Conservation (phyloP, 2,113 vertebrate genomes). For the Tichodroma muraria region DNA sequence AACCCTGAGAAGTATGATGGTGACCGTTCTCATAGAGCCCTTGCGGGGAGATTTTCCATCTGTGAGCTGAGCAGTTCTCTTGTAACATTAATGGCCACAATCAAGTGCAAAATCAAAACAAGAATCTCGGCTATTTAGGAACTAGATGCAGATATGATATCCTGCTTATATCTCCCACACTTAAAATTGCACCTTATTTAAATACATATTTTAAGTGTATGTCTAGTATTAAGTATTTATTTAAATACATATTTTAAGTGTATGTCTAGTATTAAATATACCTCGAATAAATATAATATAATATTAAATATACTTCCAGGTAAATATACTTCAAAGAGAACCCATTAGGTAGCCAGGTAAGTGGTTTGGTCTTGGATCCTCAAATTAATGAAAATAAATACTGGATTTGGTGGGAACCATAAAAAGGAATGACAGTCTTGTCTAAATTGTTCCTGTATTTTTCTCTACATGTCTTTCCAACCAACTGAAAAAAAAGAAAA, state of each 20-base stretch:
- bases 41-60: neutral
- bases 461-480: neutral
- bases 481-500: neutral
- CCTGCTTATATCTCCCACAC: neutral
- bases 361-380: conserved; percentile 4
- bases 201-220: neutral
- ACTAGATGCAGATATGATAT: neutral
- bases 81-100: neutral
- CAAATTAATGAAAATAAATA: conserved; percentile 28
- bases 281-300: neutral
- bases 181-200: neutral
- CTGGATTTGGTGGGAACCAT: neutral
- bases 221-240: conserved; percentile 7
- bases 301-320: neutral
- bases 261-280: neutral
- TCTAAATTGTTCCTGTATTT: neutral
- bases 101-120: neutral
- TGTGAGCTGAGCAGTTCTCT: neutral
- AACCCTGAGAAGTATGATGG: neutral
- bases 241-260: too few relatives aligned
- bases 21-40: neutral
- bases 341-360: neutral
- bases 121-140: neutral
- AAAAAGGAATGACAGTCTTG: neutral
- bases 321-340: neutral